These are phyloP conservation scores for Nemotelus pantherinus DNA, from an alignment of 2,888 invertebrate species.

Conservation along the genomic window DNA sequence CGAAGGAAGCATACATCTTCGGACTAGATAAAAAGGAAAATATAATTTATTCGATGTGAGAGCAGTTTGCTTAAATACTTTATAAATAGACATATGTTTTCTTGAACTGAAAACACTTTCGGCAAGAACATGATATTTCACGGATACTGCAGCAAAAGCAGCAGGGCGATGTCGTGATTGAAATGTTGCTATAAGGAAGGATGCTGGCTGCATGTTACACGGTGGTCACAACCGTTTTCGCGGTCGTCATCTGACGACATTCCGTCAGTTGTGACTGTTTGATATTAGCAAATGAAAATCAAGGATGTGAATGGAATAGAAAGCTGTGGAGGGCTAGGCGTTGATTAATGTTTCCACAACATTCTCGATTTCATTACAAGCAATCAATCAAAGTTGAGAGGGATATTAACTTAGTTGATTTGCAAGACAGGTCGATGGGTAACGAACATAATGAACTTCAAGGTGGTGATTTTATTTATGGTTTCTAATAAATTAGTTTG, in stretches of 20 bases:
- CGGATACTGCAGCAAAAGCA: no score
- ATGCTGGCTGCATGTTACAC: background rate
- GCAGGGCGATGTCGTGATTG: no score
- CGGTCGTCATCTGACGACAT: constrained; percentile 14
- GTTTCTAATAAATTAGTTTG: no score
- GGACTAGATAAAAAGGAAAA: constrained; percentile 22
- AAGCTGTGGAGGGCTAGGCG: background rate
- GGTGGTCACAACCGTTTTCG: background rate
- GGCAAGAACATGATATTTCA: background rate
- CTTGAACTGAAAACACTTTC: background rate
- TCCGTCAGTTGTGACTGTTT: background rate
- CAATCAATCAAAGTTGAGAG: constrained; percentile 37
- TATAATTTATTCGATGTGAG: constrained; percentile 28
- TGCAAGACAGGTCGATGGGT: constrained; percentile 35
- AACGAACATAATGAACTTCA: constrained; percentile 2
- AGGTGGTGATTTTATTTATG: background rate
- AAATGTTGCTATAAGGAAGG: no score
- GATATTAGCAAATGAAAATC: background rate
- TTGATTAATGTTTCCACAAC: constrained; percentile 13
- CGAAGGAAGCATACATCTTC: background rate
- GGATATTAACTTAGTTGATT: constrained; percentile 15
- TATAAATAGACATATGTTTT: constrained; percentile 32
- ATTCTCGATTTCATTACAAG: constrained; percentile 1
- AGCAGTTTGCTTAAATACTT: constrained; percentile 26
- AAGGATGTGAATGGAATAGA: background rate